Percentiles rank a stretch among this genome's conserved stretches.
phyloP scores from a whole-genome alignment of 2,113 vertebrate genomes.

The Terrapene triunguis region DNA sequence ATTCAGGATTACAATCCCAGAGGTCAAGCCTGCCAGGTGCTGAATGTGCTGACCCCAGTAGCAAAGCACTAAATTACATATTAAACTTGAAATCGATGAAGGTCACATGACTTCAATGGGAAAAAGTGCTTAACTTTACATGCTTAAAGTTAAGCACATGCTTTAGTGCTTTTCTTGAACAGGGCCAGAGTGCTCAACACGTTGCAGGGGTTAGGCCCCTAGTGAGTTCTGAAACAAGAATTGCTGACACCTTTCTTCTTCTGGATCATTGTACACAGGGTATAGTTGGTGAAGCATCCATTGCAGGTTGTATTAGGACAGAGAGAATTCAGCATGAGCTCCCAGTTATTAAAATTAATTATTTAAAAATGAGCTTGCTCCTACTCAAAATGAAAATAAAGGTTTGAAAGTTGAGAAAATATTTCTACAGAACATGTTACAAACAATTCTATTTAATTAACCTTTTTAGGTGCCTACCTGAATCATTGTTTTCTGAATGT shows the following conservation, averaged over 20 bases:
- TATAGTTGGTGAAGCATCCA: not conserved
- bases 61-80: not conserved
- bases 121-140: not conserved
- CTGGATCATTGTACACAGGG: not conserved
- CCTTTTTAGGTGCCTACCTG: conserved; percentile 7
- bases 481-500: not conserved
- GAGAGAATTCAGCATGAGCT: not conserved
- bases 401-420: conserved; percentile 18
- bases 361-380: not conserved
- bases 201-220: accelerated
- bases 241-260: not conserved
- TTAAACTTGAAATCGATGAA: not conserved
- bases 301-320: not conserved
- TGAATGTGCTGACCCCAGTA: not conserved
- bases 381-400: not conserved
- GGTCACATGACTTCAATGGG: not conserved
- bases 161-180: not conserved
- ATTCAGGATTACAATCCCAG: not conserved
- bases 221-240: not conserved
- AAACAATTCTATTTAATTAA: not conserved
- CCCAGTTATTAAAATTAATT: not conserved
- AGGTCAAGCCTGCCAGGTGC: not conserved
- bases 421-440: not conserved
- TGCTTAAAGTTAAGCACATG: not conserved
- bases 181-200: not conserved